A percentile compares a stretch with the other conserved stretches of the same genome.
Evolutionary conservation across 2,113 vertebrate species (phyloP).

Genomic region (Protomyctophum bolini): DNA sequence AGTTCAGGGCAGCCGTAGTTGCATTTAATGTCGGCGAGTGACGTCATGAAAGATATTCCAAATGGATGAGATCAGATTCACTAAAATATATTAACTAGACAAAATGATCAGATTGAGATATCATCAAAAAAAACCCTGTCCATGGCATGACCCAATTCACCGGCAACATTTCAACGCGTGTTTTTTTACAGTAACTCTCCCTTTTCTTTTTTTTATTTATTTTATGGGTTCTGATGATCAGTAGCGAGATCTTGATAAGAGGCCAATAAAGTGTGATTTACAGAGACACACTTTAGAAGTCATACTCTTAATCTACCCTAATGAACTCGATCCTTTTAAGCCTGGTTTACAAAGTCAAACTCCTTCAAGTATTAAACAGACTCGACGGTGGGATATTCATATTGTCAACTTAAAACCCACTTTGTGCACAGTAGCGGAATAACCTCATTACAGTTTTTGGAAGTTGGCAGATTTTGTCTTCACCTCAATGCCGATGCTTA

Average conservation of each 20-base stretch:
- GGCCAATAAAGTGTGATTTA: conserved; percentile 28
- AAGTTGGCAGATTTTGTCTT: conserved; percentile 50
- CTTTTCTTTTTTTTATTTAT: neutral
- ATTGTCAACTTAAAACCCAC: conserved; percentile 58
- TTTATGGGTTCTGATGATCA: conserved; percentile 41
- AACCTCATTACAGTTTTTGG: conserved; percentile 64
- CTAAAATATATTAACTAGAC: neutral
- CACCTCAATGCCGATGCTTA: conserved; percentile 57
- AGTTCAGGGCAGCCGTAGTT: too few species aligned
- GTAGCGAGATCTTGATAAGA: conserved; percentile 27
- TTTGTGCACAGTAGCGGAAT: conserved; percentile 67
- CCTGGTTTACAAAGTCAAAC: conserved; percentile 62
- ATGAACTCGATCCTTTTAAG: conserved; percentile 75
- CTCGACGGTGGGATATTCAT: conserved; percentile 45
- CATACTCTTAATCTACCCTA: conserved; percentile 40
- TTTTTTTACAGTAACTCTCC: conserved; percentile 15
- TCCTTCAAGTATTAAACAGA: conserved; percentile 58
- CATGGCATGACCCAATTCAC: neutral
- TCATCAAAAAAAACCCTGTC: conserved; percentile 23
- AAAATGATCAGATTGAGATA: conserved; percentile 18
- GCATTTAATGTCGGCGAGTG: neutral
- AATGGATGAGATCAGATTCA: conserved; percentile 16
- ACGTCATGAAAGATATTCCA: conserved; percentile 23
- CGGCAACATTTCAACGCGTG: conserved; percentile 16
- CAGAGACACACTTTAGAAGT: conserved; percentile 12